Conservation (phyloP, 2,888 invertebrate genomes). For the Xanthorhoe designata region DNA sequence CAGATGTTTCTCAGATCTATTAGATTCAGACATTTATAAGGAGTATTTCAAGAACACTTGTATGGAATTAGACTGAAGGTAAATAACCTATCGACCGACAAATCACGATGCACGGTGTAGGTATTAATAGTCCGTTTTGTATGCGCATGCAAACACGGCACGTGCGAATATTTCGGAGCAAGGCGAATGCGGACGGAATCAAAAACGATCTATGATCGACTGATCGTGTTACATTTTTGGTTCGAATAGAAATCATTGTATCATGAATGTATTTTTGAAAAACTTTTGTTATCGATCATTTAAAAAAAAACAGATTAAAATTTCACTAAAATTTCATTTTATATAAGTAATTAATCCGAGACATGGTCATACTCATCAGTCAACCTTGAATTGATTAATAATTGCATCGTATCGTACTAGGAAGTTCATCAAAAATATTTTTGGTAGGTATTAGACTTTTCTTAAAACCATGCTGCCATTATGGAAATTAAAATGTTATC, state of each 20-base stretch:
- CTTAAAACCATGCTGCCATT: no score
- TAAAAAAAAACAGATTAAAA: neutral
- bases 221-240: conserved; percentile 10
- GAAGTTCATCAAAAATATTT: neutral
- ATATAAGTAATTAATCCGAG: neutral
- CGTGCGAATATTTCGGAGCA: conserved; percentile 30
- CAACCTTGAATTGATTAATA: conserved; percentile 1
- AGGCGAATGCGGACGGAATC: conserved; percentile 21
- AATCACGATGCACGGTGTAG: conserved; percentile 31
- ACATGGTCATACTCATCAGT: neutral
- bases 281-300: neutral
- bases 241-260: neutral
- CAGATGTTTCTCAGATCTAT: neutral
- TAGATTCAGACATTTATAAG: neutral
- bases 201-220: conserved; percentile 21
- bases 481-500: no score
- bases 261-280: neutral
- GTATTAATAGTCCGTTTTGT: conserved; percentile 32
- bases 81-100: conserved; percentile 42
- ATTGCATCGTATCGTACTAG: neutral
- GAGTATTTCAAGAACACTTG: conserved; percentile 23
- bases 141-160: conserved; percentile 35
- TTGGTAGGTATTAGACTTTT: neutral
- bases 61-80: conserved; percentile 31
- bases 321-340: neutral